Evolutionary conservation across 1,140 invertebrate genomes (phyloP), one percentile per base, ranked within the genome.

Genomic region (Temnothorax curvispinosus): DNA sequence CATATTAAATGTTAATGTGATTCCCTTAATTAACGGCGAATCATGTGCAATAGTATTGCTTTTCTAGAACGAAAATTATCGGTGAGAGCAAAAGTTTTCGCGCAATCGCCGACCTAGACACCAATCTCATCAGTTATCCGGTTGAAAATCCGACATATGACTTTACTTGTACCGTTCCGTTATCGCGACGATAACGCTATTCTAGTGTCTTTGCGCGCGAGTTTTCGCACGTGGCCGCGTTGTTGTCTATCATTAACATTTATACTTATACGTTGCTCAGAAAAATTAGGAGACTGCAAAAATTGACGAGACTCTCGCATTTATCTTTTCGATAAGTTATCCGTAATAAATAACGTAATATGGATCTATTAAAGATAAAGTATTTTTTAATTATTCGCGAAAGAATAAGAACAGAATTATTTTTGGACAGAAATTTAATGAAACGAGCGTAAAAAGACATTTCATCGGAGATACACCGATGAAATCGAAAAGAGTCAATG

Each of bases 1-100:
- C 13, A 18, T 50, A 13, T 47, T 21, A 38, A 18, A 27, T 27
- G 27, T 27, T 27, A 27, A 27, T 27, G 0, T 27, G 27, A 27
- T n/a, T 54, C 3, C 13, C 13, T 81, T 44, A 44, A 44, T n/a
- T n/a, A 60, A 64, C 1, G 35, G 8, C 13, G 13, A 71, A 56
- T 15, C 7, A 41, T 52, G 9, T 41, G 2, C 11, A 32, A 62
- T n/a, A 13, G 27, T 27, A 27, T 72, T 67, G 21, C 58, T 80
- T 60, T 67, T 69, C 67, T 54, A 62, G 81, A 90, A 35, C 56
- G 65, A 15, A 77, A 76, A 35, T 74, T 52, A 4, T 41, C 32
- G 64, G 65, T 65, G 87, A 92, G 91, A 92, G 92, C 86, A 92
- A 93, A 91, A 92, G 88, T 93, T 88, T 85, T 56, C 54, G 72